These are phyloP conservation scores for Tipula helvola DNA, from an alignment of 2,888 invertebrate genomes.

Conservation along the genomic window DNA sequence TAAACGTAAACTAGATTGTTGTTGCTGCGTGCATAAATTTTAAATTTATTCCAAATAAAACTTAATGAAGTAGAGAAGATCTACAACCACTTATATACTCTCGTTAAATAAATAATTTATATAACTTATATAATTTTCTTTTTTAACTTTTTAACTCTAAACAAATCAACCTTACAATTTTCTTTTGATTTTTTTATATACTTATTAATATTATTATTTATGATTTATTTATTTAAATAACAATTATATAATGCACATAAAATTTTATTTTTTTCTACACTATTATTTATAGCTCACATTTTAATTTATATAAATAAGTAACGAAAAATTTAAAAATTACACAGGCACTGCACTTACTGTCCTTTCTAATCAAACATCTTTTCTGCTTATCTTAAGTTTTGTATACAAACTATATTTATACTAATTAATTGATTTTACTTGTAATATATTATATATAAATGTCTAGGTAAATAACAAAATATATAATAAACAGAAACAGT, in stretches of 20 bases:
- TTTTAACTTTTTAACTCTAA: background rate
- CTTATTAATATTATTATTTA: background rate
- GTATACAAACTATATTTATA: background rate
- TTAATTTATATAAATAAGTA: background rate
- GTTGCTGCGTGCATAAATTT: background rate
- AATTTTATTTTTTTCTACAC: background rate
- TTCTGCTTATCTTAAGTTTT: background rate
- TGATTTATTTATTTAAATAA: background rate
- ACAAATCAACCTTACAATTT: background rate
- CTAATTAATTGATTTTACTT: background rate
- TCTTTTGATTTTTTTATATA: background rate
- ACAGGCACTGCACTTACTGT: background rate
- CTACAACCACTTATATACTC: background rate
- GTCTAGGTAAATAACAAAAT: background rate
- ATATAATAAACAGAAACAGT: background rate
- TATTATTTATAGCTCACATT: background rate
- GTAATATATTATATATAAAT: background rate
- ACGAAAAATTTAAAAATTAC: background rate
- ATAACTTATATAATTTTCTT: background rate
- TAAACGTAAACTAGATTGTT: background rate
- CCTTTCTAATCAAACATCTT: background rate
- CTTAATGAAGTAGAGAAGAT: background rate
- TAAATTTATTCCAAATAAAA: background rate
- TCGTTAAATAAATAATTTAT: background rate
- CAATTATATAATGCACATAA: background rate